phyloP scores from a whole-genome alignment of 2,797 vertebrate genomes.

The Tenualosa thibaudeaui region DNA sequence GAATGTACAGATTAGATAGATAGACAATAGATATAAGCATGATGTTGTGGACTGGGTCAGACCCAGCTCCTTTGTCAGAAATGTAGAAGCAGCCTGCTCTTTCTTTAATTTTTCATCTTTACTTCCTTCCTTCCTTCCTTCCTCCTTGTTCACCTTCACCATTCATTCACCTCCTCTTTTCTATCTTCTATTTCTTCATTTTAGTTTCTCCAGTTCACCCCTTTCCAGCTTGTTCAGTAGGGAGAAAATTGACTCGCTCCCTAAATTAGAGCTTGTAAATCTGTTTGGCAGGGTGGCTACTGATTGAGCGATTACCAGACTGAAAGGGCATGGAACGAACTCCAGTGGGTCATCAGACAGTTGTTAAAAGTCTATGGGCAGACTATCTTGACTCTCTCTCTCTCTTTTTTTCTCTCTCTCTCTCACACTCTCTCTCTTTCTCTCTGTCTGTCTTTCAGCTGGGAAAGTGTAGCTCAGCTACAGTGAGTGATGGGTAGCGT shows the following conservation, averaged over 20 bases:
- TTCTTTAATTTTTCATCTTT: neutral
- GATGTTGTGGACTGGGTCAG: neutral
- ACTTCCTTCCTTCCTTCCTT: neutral
- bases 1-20: neutral
- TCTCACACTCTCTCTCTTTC: neutral
- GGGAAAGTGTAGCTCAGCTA: neutral
- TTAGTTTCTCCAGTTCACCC: neutral
- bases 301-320: constrained; percentile 15
- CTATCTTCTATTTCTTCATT: neutral
- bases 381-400: neutral
- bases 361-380: neutral
- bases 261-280: constrained; percentile 20
- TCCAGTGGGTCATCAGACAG: neutral
- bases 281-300: neutral
- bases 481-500: neutral
- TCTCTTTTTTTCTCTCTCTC: neutral
- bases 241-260: neutral
- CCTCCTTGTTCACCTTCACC: neutral
- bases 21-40: neutral
- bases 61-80: neutral
- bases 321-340: neutral
- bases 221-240: neutral
- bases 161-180: neutral
- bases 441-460: neutral
- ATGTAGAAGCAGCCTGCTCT: neutral